A percentile compares a stretch with the other conserved stretches of the same genome.
Evolutionary conservation across 2,113 vertebrate genomes (phyloP).

Genomic region (Indri indri): DNA sequence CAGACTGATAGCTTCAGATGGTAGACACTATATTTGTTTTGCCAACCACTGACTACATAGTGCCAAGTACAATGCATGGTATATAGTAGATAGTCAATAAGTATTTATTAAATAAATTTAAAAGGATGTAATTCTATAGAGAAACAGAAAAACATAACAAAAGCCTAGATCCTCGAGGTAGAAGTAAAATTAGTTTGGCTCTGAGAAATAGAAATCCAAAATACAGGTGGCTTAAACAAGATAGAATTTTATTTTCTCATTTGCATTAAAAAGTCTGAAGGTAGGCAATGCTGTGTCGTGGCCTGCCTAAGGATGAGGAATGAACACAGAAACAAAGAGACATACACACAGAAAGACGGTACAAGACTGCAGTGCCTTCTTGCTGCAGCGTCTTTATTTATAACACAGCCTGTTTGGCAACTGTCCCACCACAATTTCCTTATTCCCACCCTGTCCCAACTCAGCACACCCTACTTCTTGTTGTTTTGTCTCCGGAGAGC

Average conservation of each 20-base stretch:
- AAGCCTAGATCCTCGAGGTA: not conserved
- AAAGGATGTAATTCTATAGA: not conserved
- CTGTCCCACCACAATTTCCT: too few species aligned
- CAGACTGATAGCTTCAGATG: not conserved
- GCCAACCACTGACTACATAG: not conserved
- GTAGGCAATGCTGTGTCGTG: not conserved
- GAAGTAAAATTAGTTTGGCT: conserved; percentile 7
- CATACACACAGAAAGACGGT: too few species aligned
- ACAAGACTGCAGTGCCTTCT: too few species aligned
- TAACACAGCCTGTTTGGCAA: too few species aligned
- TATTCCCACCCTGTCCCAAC: too few species aligned
- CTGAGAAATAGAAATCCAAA: conserved; percentile 31
- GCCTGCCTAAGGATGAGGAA: too few species aligned
- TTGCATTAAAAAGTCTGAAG: not conserved
- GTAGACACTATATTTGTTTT: not conserved
- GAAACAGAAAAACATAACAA: not conserved
- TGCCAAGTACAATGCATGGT: not conserved
- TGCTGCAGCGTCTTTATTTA: too few species aligned
- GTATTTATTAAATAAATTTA: not conserved
- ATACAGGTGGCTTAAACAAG: not conserved
- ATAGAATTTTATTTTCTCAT: not conserved
- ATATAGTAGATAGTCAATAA: not conserved
- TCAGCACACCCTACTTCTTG: too few species aligned
- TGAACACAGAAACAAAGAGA: too few species aligned
- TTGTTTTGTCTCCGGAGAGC: too few species aligned